phyloP scores from a whole-genome alignment of 2,797 vertebrate species.

The Labroides dimidiatus region DNA sequence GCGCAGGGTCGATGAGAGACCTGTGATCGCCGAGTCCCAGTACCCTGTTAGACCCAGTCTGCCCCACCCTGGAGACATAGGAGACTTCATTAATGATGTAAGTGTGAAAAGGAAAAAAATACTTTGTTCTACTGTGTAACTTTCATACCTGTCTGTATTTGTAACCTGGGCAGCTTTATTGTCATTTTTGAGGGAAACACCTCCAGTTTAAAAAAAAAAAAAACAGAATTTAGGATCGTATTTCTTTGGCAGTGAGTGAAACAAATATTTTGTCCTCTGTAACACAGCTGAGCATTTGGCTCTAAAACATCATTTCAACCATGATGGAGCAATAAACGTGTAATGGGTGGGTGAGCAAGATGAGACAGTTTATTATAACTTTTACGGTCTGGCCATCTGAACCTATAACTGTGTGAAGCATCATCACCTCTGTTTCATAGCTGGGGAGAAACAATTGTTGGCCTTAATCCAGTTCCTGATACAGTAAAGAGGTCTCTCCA shows the following conservation, averaged over 20 bases:
- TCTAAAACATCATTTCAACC: conserved; percentile 28
- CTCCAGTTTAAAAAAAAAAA: no score
- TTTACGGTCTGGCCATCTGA: conserved; percentile 39
- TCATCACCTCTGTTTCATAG: conserved; percentile 14
- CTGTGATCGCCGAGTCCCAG: conserved; percentile 94
- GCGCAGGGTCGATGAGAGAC: conserved; percentile 96
- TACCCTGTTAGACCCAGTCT: conserved; percentile 93
- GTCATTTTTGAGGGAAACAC: no score
- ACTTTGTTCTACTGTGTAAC: neutral
- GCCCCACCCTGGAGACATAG: conserved; percentile 97
- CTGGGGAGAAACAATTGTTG: conserved; percentile 21
- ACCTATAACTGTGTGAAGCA: conserved; percentile 30
- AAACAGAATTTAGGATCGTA: neutral
- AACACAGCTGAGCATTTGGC: conserved; percentile 20
- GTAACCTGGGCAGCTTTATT: no score
- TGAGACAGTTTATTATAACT: conserved; percentile 41
- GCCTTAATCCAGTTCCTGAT: neutral
- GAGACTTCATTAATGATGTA: conserved; percentile 98
- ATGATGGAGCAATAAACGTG: conserved; percentile 42
- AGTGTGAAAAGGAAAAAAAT: conserved; percentile 19
- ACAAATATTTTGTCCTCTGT: conserved; percentile 8
- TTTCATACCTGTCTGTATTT: no score
- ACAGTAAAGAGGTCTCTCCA: neutral
- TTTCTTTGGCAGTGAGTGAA: neutral
- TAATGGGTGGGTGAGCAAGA: conserved; percentile 38